Base-by-base conservation (phyloP, 2,113 vertebrate genomes). In the Melozone crissalis region DNA sequence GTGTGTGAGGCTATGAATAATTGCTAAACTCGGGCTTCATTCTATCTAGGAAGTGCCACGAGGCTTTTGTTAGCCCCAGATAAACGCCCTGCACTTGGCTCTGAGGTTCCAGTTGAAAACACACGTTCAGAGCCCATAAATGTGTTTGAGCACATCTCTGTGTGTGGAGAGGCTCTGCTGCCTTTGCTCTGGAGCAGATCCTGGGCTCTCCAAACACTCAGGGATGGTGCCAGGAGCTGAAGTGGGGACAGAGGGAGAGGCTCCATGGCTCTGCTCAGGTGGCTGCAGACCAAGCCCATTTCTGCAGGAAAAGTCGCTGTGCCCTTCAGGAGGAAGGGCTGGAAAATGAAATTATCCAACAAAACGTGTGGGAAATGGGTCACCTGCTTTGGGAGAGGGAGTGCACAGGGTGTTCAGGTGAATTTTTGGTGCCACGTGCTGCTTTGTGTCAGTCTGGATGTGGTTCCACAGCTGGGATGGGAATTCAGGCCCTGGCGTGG, bases 1-100 rank as follows among this genome's bases (percentile, higher is more conserved):
- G 76, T 58, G 37, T 54, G 44, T 43, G 41, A 80, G 93, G 96
- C 87, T 33, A 61, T 90, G 91, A 94, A 94, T 95, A 97, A 96
- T 93, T 93, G 82, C 89, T 94, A 74, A 43, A 76, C 71, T 90
- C 11, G 1, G 26, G 21, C 84, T 94, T 90, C 61, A 39, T 49
- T 74, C 87, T 62, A 4, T 67, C 59, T 31, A 47, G 41, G 92
- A 94, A 96, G 47, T 41, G 65, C 79, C 87, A 87, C 9, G 10
- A 74, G 94, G 92, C 74, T 94, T 91, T 84, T 91, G 94, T 83
- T 37, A 37, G 31, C 61, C 37, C 65, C 19, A 81, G 80, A 84
- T 51, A 73, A 94, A 72, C 7, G 43, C 65, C 61, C 84, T 63
- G 65, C 67, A 0, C 78, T 74, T 33, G 82, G 85, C 84, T 83